Evolutionary conservation across 2,888 invertebrate species (phyloP).

Genomic region (Polymixis flavicincta): DNA sequence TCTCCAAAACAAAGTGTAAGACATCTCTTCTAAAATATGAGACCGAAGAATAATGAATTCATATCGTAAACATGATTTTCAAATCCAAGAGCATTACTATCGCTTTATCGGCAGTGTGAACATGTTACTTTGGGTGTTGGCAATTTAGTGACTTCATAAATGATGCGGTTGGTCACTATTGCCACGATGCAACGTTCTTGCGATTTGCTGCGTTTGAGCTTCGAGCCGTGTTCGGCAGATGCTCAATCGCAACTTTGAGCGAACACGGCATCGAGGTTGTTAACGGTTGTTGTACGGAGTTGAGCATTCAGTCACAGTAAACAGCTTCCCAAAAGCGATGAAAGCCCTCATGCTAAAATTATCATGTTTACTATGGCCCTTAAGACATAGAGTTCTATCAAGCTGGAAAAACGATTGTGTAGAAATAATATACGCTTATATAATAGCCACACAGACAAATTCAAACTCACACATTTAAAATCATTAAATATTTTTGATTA

Average conservation of each 20-base stretch:
- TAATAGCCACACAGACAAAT: constrained; percentile 4
- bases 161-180: neutral
- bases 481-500: constrained; percentile 21
- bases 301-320: neutral
- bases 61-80: neutral
- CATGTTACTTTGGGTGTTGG: neutral
- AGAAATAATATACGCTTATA: neutral
- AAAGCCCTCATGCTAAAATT: neutral
- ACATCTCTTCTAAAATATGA: neutral
- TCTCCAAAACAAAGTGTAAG: neutral
- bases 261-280: too few relatives aligned
- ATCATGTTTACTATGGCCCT: neutral
- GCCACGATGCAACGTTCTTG: neutral
- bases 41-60: neutral
- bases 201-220: neutral
- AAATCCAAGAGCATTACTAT: neutral
- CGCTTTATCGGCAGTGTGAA: neutral
- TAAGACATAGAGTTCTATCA: neutral
- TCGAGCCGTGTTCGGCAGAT: neutral
- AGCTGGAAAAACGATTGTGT: constrained; percentile 34
- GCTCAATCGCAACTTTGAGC: neutral
- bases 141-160: neutral
- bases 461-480: neutral
- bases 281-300: neutral
- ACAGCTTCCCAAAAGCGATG: neutral